A percentile compares a stretch with the other conserved stretches of the same genome.
phyloP scores from a whole-genome alignment of 2,113 vertebrate genomes.

The Bufo gargarizans region DNA sequence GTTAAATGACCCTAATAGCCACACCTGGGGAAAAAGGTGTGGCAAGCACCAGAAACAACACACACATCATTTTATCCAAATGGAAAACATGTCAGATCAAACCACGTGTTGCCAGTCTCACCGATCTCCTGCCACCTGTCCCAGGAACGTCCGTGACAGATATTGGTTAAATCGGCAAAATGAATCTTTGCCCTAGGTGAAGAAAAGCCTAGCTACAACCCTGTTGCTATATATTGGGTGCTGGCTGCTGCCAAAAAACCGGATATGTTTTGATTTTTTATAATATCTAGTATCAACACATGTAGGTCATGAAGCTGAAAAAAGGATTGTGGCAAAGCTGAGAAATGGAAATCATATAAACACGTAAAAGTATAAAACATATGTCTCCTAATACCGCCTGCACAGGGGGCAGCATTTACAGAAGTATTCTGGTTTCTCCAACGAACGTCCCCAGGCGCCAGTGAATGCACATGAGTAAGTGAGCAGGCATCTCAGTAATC shows the following conservation, averaged over 20 bases:
- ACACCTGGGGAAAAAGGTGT: too few species aligned
- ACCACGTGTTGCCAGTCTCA: too few species aligned
- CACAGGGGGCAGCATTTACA: slow-evolving; percentile 1
- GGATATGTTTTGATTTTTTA: not conserved
- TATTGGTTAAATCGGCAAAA: too few species aligned
- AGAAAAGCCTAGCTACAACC: not conserved
- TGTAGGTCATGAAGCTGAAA: not conserved
- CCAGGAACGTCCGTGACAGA: too few species aligned
- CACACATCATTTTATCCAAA: too few species aligned
- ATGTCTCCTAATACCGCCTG: slow-evolving; percentile 8
- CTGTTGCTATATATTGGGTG: not conserved
- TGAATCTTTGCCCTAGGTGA: not conserved
- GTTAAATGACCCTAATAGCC: too few species aligned
- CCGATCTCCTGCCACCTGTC: too few species aligned
- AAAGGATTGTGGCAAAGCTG: slow-evolving; percentile 21
- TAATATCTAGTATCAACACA: not conserved
- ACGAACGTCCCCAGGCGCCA: slow-evolving; percentile 34
- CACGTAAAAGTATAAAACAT: slow-evolving; percentile 34
- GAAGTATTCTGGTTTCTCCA: slow-evolving; percentile 2
- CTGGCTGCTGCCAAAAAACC: not conserved
- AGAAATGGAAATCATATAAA: slow-evolving; percentile 26
- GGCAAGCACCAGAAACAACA: too few species aligned
- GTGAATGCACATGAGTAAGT: slow-evolving; percentile 2
- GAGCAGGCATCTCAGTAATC: slow-evolving; percentile 32
- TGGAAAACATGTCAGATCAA: too few species aligned